Percentiles rank a stretch among this genome's conserved stretches.
Conservation (phyloP, 2,113 vertebrate species). For the Ovis canadensis region DNA sequence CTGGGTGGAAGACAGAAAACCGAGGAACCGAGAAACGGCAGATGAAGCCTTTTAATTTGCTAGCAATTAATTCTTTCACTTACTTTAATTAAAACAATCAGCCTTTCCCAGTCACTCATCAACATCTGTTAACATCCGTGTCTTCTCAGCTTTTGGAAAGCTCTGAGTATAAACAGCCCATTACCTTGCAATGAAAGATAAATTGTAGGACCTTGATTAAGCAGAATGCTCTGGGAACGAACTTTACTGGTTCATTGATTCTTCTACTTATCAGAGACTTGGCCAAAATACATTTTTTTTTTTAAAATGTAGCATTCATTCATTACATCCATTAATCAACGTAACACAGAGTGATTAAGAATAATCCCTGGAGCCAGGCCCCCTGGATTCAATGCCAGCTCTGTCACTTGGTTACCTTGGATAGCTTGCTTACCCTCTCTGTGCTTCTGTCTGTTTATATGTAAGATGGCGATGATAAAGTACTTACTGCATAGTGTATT, state of each 20-base stretch:
- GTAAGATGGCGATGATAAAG: background rate
- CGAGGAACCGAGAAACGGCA: background rate
- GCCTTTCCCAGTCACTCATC: slow-evolving; percentile 32
- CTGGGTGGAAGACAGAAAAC: background rate
- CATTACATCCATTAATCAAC: background rate
- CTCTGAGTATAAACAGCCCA: slow-evolving; percentile 33
- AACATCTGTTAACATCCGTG: slow-evolving; percentile 48
- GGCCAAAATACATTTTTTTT: background rate
- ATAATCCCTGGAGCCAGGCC: background rate
- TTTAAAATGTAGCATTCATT: background rate
- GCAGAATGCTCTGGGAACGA: slow-evolving; percentile 32
- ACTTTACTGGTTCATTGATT: slow-evolving; percentile 38
- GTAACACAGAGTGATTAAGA: background rate
- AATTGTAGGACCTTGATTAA: slow-evolving; percentile 49
- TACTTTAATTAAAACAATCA: slow-evolving; percentile 64
- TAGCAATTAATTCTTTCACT: slow-evolving; percentile 61
- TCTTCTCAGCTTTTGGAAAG: slow-evolving; percentile 29
- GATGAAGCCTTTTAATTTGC: slow-evolving; percentile 47
- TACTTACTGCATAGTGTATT: background rate
- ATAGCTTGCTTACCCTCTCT: background rate
- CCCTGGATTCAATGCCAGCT: background rate
- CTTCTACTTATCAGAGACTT: slow-evolving; percentile 20
- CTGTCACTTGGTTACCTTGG: background rate
- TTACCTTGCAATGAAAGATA: slow-evolving; percentile 48
- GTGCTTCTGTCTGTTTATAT: background rate